A percentile compares a stretch with the other conserved stretches of the same genome.
These are phyloP conservation scores for Vireo altiloquus DNA, from an alignment of 2,113 vertebrate species.

Conservation along the genomic window DNA sequence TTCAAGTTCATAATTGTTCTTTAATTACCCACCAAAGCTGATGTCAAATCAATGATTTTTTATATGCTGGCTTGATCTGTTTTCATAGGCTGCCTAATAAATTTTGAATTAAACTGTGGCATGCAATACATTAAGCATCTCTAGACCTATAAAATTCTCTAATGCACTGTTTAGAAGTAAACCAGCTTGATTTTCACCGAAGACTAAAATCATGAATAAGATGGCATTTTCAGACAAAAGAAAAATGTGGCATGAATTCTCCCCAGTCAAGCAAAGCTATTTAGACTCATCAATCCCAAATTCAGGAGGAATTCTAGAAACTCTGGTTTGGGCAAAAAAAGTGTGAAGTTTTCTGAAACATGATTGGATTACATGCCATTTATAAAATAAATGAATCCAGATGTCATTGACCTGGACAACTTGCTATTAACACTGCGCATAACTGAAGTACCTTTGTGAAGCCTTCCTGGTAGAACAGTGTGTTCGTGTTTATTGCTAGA, in stretches of 20 bases:
- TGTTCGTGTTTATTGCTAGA: background rate
- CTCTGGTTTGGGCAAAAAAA: background rate
- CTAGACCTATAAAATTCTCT: background rate
- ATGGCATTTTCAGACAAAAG: background rate
- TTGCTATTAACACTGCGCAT: background rate
- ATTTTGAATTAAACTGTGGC: background rate
- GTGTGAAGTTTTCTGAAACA: background rate
- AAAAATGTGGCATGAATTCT: background rate
- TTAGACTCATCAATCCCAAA: background rate
- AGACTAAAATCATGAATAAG: background rate
- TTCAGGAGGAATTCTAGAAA: background rate
- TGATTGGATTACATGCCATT: background rate
- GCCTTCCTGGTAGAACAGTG: background rate
- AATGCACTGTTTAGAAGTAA: background rate
- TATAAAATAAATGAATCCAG: background rate
- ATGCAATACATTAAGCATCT: background rate
- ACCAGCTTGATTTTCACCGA: background rate
- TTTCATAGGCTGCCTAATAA: background rate
- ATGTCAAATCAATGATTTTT: background rate
- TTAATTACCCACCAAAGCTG: background rate
- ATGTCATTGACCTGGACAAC: background rate
- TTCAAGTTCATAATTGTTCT: background rate
- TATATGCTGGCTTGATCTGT: background rate
- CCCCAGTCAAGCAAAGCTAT: background rate
- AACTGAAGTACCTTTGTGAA: background rate